Percentiles rank a stretch among this genome's conserved stretches.
Conservation (phyloP, 2,113 vertebrate genomes). For the Spermophilus dauricus region DNA sequence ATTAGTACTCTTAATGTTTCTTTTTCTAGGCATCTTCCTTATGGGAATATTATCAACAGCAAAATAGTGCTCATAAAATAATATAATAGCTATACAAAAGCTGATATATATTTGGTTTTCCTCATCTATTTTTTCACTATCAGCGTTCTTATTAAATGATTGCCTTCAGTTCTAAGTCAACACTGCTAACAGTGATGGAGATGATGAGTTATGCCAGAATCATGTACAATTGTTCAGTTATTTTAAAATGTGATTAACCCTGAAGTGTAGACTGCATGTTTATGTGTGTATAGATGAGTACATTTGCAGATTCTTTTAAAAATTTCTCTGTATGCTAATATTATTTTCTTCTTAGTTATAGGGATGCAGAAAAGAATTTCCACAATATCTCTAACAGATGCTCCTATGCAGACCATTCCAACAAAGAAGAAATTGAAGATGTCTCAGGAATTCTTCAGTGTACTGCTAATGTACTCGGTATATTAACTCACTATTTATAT, state of each 20-base stretch:
- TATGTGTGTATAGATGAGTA: background rate
- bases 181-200: background rate
- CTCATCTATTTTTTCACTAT: background rate
- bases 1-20: background rate
- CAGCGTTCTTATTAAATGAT: background rate
- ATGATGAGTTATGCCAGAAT: background rate
- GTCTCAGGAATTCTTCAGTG: conserved; percentile 98
- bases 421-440: conserved; percentile 93
- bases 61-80: background rate
- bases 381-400: conserved; percentile 93
- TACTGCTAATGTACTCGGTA: conserved; percentile 96
- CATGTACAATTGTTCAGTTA: background rate
- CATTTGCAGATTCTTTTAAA: background rate
- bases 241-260: background rate
- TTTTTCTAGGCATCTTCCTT: background rate
- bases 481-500: conserved; percentile 69
- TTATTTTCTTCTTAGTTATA: conserved; percentile 89
- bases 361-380: conserved; percentile 92
- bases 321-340: conserved; percentile 60
- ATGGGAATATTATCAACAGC: background rate
- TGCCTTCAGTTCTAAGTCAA: background rate
- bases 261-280: background rate
- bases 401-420: conserved; percentile 93
- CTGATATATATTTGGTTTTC: background rate
- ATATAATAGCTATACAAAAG: background rate